Evolutionary conservation across 2,113 vertebrate species (phyloP), one percentile per base, ranked within the genome.

Genomic region (Microcebus lehilahytsara): DNA sequence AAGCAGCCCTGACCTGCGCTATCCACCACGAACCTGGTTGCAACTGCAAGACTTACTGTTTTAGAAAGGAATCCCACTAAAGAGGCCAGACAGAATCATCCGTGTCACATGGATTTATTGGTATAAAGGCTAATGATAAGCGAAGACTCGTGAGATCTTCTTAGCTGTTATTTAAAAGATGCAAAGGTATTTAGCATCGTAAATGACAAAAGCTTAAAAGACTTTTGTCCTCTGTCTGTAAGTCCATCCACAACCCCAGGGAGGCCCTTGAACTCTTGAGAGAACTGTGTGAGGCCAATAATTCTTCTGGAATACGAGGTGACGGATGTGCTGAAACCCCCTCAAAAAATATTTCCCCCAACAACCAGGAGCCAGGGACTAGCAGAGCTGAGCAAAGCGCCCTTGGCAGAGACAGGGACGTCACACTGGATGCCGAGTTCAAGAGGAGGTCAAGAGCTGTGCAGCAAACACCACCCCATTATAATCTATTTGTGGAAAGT

Each of bases 361-460:
- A 6, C 53, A 77, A 83, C 86, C 95, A 67, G 74, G 32, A 64
- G 34, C 78, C 64, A 81, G 0, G 0, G 71, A 94, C 11, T 0
- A 72, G 83, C 69, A 75, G 91, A 94, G 91, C 92, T 80, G n/a
- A 49, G 89, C 7, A 5, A 53, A 51, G 66, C 64, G 84, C 78
- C 60, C 91, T 56, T 40, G 0, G 0, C 34, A 34, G 93, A 96
- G 51, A 85, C 85, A 67, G 0, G 1, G 40, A 53, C 67, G 85
- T 69, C 93, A 88, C 25, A 16, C 66, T 62, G 42, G 53, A 64
- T 0, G 1, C 60, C 37, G 79, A 98, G 97, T 98, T 98, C 97
- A 98, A 94, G 93, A 95, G 1, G 0, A 97, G 98, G 96, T 98
- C 95, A 95, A 94, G 92, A 93, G 92, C 62, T 37, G n/a, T 17